Conservation (phyloP, 2,797 vertebrate genomes). For the Coendou prehensilis region DNA sequence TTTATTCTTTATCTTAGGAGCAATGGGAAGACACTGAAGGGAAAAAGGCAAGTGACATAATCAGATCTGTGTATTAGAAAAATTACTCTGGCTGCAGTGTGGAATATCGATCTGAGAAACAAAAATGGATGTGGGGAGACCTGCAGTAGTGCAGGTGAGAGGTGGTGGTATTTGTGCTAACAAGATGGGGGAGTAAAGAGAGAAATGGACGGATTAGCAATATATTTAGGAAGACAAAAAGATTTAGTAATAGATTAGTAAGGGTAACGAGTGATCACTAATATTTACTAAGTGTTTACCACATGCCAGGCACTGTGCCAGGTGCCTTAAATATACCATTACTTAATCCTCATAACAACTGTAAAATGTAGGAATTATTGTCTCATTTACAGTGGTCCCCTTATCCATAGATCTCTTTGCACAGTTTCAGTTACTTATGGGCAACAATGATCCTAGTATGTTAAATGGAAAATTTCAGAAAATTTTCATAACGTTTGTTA, state of each 20-base stretch:
- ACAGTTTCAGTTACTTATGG: not conserved
- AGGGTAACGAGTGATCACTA: not conserved
- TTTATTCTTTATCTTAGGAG: slow-evolving; percentile 72
- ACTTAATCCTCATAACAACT: slow-evolving; percentile 12
- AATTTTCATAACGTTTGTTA: not conserved
- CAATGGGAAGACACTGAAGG: slow-evolving; percentile 45
- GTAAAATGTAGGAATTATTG: not conserved
- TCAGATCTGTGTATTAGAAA: slow-evolving; percentile 68
- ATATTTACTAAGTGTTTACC: not conserved
- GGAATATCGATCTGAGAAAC: slow-evolving; percentile 66
- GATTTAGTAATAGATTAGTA: not conserved
- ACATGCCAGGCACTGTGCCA: not conserved
- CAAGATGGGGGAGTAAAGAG: not conserved
- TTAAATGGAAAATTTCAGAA: not conserved
- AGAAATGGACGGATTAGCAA: slow-evolving; percentile 18
- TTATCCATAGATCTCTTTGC: not conserved
- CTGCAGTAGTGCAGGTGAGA: slow-evolving; percentile 52
- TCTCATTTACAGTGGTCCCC: not conserved
- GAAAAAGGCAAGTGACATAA: slow-evolving; percentile 62
- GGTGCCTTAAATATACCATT: not conserved
- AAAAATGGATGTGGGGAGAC: slow-evolving; percentile 66
- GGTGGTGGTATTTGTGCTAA: not conserved
- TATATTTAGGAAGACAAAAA: not conserved
- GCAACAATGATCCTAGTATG: not conserved
- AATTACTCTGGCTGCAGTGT: slow-evolving; percentile 45